These are phyloP conservation scores for Semaprochilodus insignis DNA, from an alignment of 2,797 vertebrate species.

Conservation along the genomic window DNA sequence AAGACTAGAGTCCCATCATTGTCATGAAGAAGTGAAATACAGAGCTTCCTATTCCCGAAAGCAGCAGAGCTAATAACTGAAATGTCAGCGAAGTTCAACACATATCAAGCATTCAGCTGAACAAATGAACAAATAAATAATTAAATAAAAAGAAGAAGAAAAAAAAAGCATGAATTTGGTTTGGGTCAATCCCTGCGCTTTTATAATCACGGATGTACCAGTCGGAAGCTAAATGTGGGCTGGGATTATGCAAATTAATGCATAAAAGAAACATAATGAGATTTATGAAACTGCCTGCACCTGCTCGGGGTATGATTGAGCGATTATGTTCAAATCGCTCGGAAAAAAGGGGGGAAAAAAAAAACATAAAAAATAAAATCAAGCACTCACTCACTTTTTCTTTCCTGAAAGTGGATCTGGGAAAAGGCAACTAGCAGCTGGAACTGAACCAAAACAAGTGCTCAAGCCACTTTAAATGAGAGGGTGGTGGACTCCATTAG, in stretches of 20 bases:
- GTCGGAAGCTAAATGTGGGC: slow-evolving; percentile 45
- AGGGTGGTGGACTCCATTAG: slow-evolving; percentile 26
- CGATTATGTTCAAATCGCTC: slow-evolving; percentile 47
- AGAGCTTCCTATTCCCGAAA: too few species aligned
- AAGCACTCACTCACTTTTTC: slow-evolving; percentile 16
- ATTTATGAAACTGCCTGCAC: slow-evolving; percentile 55
- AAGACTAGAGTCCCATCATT: background rate
- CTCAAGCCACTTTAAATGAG: slow-evolving; percentile 13
- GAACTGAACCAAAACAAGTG: slow-evolving; percentile 33
- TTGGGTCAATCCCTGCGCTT: slow-evolving; percentile 45
- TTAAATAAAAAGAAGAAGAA: background rate
- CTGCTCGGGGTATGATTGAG: slow-evolving; percentile 50
- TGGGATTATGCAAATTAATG: slow-evolving; percentile 57
- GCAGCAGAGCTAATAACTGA: background rate
- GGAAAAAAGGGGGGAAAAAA: background rate
- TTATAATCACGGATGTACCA: slow-evolving; percentile 50
- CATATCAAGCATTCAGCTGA: background rate
- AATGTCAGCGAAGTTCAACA: background rate
- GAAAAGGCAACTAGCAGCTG: slow-evolving; percentile 19
- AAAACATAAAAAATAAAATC: background rate
- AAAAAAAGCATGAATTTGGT: slow-evolving; percentile 7
- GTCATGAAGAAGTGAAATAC: background rate
- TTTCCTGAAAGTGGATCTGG: slow-evolving; percentile 29
- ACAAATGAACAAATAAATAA: slow-evolving; percentile 9
- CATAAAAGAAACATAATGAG: slow-evolving; percentile 58